These are phyloP conservation scores for Cinclus cinclus DNA, from an alignment of 2,113 vertebrate genomes.

Conservation along the genomic window DNA sequence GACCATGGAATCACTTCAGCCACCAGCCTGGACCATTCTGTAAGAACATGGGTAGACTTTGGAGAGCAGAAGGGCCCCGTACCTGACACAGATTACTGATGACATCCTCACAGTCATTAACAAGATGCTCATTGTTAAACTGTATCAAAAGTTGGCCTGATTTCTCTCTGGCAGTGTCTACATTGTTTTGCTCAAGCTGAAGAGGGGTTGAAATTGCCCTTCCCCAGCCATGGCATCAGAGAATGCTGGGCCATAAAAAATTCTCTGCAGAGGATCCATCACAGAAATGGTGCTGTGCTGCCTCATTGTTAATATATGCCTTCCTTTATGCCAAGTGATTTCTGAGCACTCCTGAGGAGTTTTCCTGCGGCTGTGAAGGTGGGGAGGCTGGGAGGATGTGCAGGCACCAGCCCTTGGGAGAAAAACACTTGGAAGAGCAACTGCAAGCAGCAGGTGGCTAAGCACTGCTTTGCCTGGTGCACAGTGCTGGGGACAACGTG, in stretches of 20 bases:
- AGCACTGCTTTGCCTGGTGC: not conserved
- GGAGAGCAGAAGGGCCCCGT: not conserved
- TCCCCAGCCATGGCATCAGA: not conserved
- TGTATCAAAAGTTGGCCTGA: not conserved
- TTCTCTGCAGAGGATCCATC: not conserved
- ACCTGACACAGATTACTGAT: not conserved
- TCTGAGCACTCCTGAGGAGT: not conserved
- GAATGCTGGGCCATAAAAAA: fast-evolving
- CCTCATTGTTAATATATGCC: not conserved
- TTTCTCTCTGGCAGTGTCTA: not conserved
- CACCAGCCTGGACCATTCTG: fast-evolving
- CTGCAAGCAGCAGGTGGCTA: not conserved
- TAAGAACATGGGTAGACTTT: not conserved
- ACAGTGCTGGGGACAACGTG: not conserved
- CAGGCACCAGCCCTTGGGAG: not conserved
- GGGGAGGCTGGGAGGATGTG: not conserved
- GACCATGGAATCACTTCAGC: not conserved
- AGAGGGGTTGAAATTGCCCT: not conserved
- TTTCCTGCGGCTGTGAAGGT: not conserved
- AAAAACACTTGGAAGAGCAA: not conserved
- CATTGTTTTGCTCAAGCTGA: not conserved
- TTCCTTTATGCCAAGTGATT: not conserved
- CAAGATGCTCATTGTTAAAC: not conserved
- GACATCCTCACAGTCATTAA: not conserved
- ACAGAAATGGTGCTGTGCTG: not conserved